Percentiles rank a stretch among this genome's conserved stretches.
Evolutionary conservation across 1,140 invertebrate genomes (phyloP).

Genomic region (Battus philenor): DNA sequence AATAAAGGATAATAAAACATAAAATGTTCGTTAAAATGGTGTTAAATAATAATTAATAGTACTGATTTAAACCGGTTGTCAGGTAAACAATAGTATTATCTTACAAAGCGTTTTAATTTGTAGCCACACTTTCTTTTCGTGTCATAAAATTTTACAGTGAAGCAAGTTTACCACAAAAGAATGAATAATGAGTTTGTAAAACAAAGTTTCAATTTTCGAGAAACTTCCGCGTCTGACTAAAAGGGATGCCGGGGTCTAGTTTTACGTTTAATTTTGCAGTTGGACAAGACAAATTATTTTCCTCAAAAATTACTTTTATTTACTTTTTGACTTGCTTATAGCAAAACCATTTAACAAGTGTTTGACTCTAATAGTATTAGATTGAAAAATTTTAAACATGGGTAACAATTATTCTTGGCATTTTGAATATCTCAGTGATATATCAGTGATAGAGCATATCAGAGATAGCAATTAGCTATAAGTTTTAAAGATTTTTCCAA

Average conservation of each 20-base stretch:
- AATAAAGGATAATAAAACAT: too few relatives aligned
- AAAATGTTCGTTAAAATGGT: too few relatives aligned
- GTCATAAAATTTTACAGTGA: conserved; percentile 61
- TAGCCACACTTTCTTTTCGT: conserved; percentile 64
- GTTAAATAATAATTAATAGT: conserved; percentile 13
- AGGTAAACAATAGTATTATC: conserved; percentile 29
- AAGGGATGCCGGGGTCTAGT: conserved; percentile 41
- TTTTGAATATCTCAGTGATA: too few relatives aligned
- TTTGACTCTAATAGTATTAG: not conserved
- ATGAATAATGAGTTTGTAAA: conserved; percentile 69
- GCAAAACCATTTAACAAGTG: too few relatives aligned
- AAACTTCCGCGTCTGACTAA: conserved; percentile 47
- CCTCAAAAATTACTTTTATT: conserved; percentile 6
- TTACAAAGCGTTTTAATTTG: conserved; percentile 69
- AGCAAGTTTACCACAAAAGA: conserved; percentile 58
- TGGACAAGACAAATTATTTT: conserved; percentile 17
- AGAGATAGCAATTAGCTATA: too few relatives aligned
- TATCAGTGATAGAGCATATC: too few relatives aligned
- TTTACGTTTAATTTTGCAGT: conserved; percentile 36
- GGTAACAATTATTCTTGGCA: too few relatives aligned
- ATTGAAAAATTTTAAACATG: too few relatives aligned
- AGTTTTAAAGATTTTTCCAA: too few relatives aligned
- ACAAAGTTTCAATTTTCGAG: conserved; percentile 67
- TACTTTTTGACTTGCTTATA: too few relatives aligned
- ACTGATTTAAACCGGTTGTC: conserved; percentile 36